Percentiles rank a stretch among this genome's conserved stretches.
These are phyloP conservation scores for western clawed frog (Xenopus tropicalis) DNA, from an alignment of 2,113 vertebrate species.

Conservation along the genomic window DNA sequence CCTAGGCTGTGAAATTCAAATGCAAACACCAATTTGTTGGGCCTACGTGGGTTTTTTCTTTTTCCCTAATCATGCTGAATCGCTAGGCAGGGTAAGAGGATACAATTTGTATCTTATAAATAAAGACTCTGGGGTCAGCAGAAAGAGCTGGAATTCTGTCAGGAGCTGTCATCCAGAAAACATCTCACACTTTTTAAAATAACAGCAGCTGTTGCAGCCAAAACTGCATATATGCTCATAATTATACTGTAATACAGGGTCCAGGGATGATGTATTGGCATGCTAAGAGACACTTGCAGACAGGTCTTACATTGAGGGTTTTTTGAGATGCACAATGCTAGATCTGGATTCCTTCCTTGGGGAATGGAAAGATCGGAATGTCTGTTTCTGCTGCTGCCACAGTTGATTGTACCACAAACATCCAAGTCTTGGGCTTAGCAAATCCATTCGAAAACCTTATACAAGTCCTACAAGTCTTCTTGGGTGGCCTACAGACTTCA, in stretches of 20 bases:
- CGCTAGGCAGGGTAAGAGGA: conserved; percentile 37
- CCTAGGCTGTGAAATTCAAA: too few relatives aligned
- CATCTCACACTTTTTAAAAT: conserved; percentile 43
- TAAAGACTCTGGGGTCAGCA: conserved; percentile 38
- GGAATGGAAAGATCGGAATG: too few relatives aligned
- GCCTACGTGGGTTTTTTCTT: not conserved
- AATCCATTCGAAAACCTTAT: too few relatives aligned
- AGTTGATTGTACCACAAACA: too few relatives aligned
- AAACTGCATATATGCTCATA: conserved; percentile 32
- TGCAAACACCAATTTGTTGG: too few relatives aligned
- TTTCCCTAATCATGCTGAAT: conserved; percentile 12
- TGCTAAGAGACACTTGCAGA: not conserved
- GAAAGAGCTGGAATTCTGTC: conserved; percentile 40
- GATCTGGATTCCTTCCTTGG: not conserved
- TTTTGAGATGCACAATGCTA: not conserved
- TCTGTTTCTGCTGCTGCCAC: too few relatives aligned
- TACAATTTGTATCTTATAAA: conserved; percentile 38
- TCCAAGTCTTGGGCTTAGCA: too few relatives aligned
- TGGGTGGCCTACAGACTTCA: too few relatives aligned
- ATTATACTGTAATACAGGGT: conserved; percentile 29
- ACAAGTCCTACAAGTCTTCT: too few relatives aligned
- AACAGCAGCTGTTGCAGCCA: conserved; percentile 36
- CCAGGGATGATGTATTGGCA: not conserved
- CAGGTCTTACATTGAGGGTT: not conserved
- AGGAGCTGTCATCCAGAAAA: conserved; percentile 31